phyloP scores from a whole-genome alignment of 2,113 vertebrate species.

The Datnioides undecimradiatus region DNA sequence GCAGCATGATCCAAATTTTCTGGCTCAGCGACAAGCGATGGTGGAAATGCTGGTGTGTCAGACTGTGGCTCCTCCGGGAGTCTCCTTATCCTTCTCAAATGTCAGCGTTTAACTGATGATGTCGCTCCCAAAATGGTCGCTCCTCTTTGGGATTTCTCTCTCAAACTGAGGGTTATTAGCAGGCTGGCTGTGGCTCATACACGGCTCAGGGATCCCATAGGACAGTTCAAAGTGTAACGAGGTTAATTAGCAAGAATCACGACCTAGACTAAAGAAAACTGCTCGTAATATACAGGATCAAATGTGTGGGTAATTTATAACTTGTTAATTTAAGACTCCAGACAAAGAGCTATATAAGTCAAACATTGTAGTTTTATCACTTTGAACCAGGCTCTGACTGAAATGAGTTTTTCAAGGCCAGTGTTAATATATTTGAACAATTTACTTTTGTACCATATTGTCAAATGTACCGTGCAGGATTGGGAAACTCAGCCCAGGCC shows the following conservation, averaged over 20 bases:
- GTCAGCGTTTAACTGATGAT: conserved; percentile 44
- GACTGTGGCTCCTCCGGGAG: conserved; percentile 14
- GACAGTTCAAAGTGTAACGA: conserved; percentile 66
- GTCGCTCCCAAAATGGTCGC: conserved; percentile 14
- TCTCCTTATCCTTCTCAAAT: conserved; percentile 43
- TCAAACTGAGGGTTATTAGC: conserved; percentile 42
- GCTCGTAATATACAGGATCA: background rate
- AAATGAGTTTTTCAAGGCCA: conserved; percentile 26
- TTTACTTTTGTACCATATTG: no score
- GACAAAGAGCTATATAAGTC: conserved; percentile 28
- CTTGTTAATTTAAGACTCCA: conserved; percentile 26
- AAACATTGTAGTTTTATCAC: conserved; percentile 12
- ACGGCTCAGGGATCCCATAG: conserved; percentile 57
- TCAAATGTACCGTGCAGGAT: no score
- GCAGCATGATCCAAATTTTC: background rate
- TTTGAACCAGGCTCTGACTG: background rate
- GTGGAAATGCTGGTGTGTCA: background rate
- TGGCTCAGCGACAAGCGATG: background rate
- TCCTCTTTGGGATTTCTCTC: conserved; percentile 59
- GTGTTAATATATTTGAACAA: background rate
- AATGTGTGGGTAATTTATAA: conserved; percentile 22
- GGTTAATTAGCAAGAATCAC: conserved; percentile 68
- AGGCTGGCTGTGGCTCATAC: conserved; percentile 32
- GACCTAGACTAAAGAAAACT: conserved; percentile 43
- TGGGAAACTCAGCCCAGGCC: no score